Conservation (phyloP, 1,140 invertebrate species). For the Brachionus rotundiformis region DNA sequence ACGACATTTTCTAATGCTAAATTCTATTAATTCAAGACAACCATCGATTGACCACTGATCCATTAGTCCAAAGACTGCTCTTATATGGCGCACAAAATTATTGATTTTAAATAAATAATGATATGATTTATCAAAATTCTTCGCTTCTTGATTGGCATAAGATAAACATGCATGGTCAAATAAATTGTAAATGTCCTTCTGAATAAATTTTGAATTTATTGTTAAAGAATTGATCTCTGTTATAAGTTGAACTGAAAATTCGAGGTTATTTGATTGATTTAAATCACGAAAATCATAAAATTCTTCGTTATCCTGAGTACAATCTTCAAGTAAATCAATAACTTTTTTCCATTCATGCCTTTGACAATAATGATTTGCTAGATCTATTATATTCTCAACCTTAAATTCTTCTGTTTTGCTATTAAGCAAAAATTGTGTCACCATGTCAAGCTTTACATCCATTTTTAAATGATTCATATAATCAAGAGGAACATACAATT, state of each 20-base stretch:
- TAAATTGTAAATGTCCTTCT: slow-evolving; percentile 45
- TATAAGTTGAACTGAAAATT: not conserved
- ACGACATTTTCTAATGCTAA: slow-evolving; percentile 54
- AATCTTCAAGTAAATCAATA: slow-evolving; percentile 19
- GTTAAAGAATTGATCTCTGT: not conserved
- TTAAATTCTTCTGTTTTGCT: slow-evolving; percentile 30
- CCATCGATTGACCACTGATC: slow-evolving; percentile 56
- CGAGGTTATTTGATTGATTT: not conserved
- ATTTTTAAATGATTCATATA: slow-evolving; percentile 23
- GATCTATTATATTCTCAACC: slow-evolving; percentile 22
- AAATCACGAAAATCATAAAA: not conserved
- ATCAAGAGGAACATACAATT: slow-evolving; percentile 32
- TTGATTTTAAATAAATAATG: slow-evolving; percentile 38
- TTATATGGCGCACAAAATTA: slow-evolving; percentile 53
- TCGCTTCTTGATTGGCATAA: slow-evolving; percentile 23
- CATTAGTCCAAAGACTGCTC: slow-evolving; percentile 56
- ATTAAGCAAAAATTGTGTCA: slow-evolving; percentile 46
- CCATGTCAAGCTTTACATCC: not conserved
- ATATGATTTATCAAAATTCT: slow-evolving; percentile 4
- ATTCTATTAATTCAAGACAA: slow-evolving; percentile 57
- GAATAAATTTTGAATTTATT: not conserved
- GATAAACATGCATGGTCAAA: slow-evolving; percentile 42
- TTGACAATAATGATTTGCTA: slow-evolving; percentile 3
- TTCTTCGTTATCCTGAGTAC: slow-evolving; percentile 41
- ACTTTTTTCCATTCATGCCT: slow-evolving; percentile 45